Base-by-base conservation (phyloP, 2,888 invertebrate species). In the Digitonthophagus gazella region DNA sequence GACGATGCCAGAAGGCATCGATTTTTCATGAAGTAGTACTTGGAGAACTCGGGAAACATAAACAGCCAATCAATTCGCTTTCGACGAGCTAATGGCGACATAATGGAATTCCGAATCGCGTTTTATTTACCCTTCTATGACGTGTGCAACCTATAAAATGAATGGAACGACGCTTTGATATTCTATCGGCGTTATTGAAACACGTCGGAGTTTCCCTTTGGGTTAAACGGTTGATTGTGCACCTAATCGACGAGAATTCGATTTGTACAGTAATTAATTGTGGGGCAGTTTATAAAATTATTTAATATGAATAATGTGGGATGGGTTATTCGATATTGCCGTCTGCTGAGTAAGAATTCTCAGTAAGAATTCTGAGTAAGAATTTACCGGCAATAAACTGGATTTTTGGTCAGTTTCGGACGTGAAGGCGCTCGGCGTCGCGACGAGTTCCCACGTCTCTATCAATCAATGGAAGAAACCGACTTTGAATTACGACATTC, bases 391-490 rank as follows among this genome's bases (percentile, higher is more conserved):
- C 28, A 44, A 44, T 44, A 44, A 44, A 44, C 1, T 44, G 28
- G 28, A 44, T 6, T n/a, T n/a, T 44, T 44, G 28, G 28, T 44
- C 28, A 44, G 28, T 11, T n/a, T 6, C 3, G 28, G 11, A 44
- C 28, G 28, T 44, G 28, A 44, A 6, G 28, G 28, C 28, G 28
- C 28, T 44, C 28, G 28, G 28, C 28, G 11, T 44, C 28, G 28
- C 28, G 28, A 44, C 28, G 28, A 6, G 8, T 44, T 11, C 28
- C 28, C 6, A 61, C 20, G 61, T 18, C 61, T 18, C 19, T 18
- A 61, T 61, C 61, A 61, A 61, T 61, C 61, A 61, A 61, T 61
- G 61, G 8, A 61, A 61, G 61, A 61, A 61, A 61, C 61, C n/a
- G 18, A 20, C 6, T 20, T 18, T 61, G 61, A 61, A 61, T 61